Evolutionary conservation across 2,888 invertebrate genomes (phyloP).

Genomic region (Altica lythri): DNA sequence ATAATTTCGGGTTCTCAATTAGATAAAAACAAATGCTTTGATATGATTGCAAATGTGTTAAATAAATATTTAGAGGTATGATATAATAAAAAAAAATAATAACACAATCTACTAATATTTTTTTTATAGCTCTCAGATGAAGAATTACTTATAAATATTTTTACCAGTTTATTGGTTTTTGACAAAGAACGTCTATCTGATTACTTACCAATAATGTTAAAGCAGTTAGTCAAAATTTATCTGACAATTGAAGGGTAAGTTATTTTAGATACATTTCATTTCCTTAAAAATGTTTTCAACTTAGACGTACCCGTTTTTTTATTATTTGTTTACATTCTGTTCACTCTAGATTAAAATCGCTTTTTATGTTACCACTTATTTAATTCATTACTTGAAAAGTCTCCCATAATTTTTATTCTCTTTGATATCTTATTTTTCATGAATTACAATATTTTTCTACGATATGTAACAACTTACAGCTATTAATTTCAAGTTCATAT

Average conservation of each 20-base stretch:
- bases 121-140: slow-evolving; percentile 28
- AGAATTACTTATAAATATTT: slow-evolving; percentile 26
- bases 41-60: slow-evolving; percentile 30
- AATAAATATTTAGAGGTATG: slow-evolving; percentile 35
- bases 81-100: background rate
- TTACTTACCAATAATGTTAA: slow-evolving; percentile 22
- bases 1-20: slow-evolving; percentile 27
- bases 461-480: too few species aligned
- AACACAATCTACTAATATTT: background rate
- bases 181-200: slow-evolving; percentile 22
- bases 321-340: too few species aligned
- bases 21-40: slow-evolving; percentile 28
- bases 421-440: too few species aligned
- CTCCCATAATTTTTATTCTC: too few species aligned
- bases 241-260: slow-evolving; percentile 29
- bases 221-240: slow-evolving; percentile 24
- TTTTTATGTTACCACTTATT: background rate
- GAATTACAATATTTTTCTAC: too few species aligned
- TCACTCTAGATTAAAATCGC: too few species aligned
- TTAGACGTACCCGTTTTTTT: too few species aligned
- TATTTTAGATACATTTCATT: background rate
- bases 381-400: too few species aligned
- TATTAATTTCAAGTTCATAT: too few species aligned
- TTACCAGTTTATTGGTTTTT: slow-evolving; percentile 26
- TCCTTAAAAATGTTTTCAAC: too few species aligned